Conservation (phyloP, 2,888 invertebrate species). For the Lymantria monacha region DNA sequence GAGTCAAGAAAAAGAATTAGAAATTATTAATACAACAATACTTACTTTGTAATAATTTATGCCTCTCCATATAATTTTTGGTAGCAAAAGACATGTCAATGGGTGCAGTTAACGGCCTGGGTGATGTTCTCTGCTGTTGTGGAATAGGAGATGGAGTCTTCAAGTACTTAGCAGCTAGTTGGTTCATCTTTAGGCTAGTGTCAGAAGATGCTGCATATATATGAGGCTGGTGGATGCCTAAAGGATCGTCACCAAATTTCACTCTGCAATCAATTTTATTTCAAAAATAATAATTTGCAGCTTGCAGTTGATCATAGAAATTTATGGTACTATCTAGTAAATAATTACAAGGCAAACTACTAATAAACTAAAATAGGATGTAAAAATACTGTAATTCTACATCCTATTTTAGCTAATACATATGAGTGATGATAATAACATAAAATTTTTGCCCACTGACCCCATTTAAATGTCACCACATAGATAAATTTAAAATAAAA, state of each 20-base stretch:
- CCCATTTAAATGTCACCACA: too few species aligned
- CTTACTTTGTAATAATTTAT: constrained; percentile 81
- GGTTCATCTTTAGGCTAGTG: constrained; percentile 76
- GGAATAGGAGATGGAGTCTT: constrained; percentile 34
- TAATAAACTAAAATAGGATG: too few species aligned
- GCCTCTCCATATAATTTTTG: constrained; percentile 86
- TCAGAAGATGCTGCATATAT: constrained; percentile 53
- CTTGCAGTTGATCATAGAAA: too few species aligned
- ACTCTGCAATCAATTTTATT: constrained; percentile 44
- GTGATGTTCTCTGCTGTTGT: constrained; percentile 18
- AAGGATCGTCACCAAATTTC: constrained; percentile 71
- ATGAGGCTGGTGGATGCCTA: constrained; percentile 52
- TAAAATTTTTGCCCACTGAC: too few species aligned
- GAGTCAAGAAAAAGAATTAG: too few species aligned
- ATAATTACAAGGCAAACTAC: too few species aligned
- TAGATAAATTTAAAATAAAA: too few species aligned
- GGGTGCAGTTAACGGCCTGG: constrained; percentile 41
- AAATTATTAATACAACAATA: too few species aligned
- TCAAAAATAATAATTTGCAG: not conserved
- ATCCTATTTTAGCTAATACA: too few species aligned
- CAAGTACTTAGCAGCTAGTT: constrained; percentile 73
- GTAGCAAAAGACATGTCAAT: constrained; percentile 88
- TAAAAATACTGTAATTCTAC: too few species aligned
- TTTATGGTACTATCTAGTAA: too few species aligned
- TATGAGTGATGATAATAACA: too few species aligned